Evolutionary conservation across 2,797 vertebrate genomes (phyloP), one percentile per base, ranked within the genome.

Genomic region (Alca torda): DNA sequence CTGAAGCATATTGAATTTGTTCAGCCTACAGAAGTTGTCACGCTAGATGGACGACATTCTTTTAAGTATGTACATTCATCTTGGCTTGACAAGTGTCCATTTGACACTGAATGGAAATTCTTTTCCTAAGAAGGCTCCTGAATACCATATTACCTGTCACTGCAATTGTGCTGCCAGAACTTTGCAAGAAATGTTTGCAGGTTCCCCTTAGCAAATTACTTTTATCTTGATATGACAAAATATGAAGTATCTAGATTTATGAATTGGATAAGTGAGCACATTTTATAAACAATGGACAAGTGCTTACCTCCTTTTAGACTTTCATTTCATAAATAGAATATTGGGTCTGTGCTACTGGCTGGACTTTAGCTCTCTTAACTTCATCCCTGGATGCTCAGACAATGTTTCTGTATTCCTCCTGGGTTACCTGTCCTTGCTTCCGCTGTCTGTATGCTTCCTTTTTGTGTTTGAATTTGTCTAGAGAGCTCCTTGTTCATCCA

Each of bases 1-100:
- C 86, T 80, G 86, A 87, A 89, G 73, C 95, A 94, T 97, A 97
- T 92, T 97, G 97, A 93, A 95, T 96, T 97, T 97, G 76, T 80
- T 96, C 93, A 95, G 84, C n/a, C 78, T 87, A 89, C 75, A 87
- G 91, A 93, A 97, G 89, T 93, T 96, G 94, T 95, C 95, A 88
- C 41, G 68, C 21, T 93, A 95, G 96, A 96, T 89, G 87, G 79
- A 94, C 24, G 25, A 88, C 78, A 86, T 93, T 93, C 90, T 95
- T 92, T 95, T 93, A 94, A 94, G 92, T 74, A 91, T 65, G 59
- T 85, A 67, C 85, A 96, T 96, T 96, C 84, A 77, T 97, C 94
- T 95, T 94, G 57, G 37, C 61, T 95, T 96, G 96, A 96, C 92
- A 96, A 96, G 68, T 93, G 95, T 96, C 95, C 96, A 93, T 95